Base-by-base conservation (phyloP, 2,888 invertebrate genomes). In the Ophonus ardosiacus region DNA sequence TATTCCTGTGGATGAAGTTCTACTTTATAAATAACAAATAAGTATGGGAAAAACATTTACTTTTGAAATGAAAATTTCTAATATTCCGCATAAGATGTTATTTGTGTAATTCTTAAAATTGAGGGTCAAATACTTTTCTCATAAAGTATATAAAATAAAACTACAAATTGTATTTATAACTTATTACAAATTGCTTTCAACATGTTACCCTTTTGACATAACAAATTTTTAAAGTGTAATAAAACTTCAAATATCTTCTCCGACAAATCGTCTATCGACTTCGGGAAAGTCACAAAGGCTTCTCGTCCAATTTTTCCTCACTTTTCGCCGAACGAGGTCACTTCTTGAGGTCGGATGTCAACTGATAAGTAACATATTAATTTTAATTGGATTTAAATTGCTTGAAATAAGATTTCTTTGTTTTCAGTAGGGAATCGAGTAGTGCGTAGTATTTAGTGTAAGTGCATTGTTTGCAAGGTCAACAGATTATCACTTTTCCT, bases 381-480 rank as follows among this genome's bases (percentile, higher is more conserved):
- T 68, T 68, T 68, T 68, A 68, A 68, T 68, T 68, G 68, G 68
- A 68, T 24, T 24, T 68, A 68, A 68, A 68, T 68, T 31, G 38
- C 31, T 68, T 38, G 24, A 38, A 68, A 68, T 38, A 68, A 5
- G 38, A 68, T 68, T 68, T 68, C 68, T 68, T 68, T 68, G 68
- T 68, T 63, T 63, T 21, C 21, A 8, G 17, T 63, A 63, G 24
- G 10, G 63, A 63, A 24, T 63, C 24, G 17, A 24, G 18, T 18
- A 63, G 5, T 63, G 63, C 63, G 63, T 24, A 10, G 63, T 21
- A 63, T 63, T 63, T 63, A 51, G 43, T 51, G 63, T 63, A 63
- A 63, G 61, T 61, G 61, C 63, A 63, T 63, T 10, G 24, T 21
- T 63, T 18, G 10, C 63, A 63, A 63, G 63, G 63, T 63, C 63